Base-by-base conservation (phyloP, 2,888 invertebrate species). In the Lottia gigantea region DNA sequence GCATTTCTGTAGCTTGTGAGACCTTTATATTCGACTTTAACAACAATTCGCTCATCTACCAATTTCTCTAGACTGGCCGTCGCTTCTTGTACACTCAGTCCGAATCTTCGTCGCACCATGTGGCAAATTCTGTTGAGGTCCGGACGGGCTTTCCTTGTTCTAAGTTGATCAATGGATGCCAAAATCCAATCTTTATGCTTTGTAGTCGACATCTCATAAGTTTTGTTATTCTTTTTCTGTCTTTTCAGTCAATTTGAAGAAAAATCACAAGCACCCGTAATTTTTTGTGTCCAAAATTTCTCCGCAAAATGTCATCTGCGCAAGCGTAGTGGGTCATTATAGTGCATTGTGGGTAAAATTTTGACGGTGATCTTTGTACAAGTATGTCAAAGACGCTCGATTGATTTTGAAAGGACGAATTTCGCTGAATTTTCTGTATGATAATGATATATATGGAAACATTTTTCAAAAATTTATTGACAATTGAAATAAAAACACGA, bases 11-110 rank as follows among this genome's bases (percentile, higher is more conserved):
- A 95, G 90, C 94, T 94, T 80, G 93, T 93, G 89, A 92, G 93
- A 83, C 94, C 94, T 89, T 95, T 95, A 88, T 94, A 95, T 85
- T 94, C 94, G 46, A 95, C 95, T 91, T 93, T 93, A 76, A 93
- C 91, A 71, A 95, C 93, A 82, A 92, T 91, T 86, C 93, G 93
- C 75, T 92, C 92, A 80, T 93, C 93, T 23, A 94, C 91, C 82
- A 94, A 92, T 85, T 92, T 91, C 86, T 93, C 93, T 45, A 95
- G 90, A 88, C 93, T 93, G 74, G 92, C 72, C 47, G 72, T 72
- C 25, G 81, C 83, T 61, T 82, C 93, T 77, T 91, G 91, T 66
- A 92, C 92, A 82, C 91, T 91, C 72, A 94, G 91, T 84, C 92
- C 92, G 85, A 93, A 93, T 86, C 92, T 92, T 82, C 94, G 91